Evolutionary conservation across 2,888 invertebrate genomes (phyloP).

Genomic region (Cephus runcator): DNA sequence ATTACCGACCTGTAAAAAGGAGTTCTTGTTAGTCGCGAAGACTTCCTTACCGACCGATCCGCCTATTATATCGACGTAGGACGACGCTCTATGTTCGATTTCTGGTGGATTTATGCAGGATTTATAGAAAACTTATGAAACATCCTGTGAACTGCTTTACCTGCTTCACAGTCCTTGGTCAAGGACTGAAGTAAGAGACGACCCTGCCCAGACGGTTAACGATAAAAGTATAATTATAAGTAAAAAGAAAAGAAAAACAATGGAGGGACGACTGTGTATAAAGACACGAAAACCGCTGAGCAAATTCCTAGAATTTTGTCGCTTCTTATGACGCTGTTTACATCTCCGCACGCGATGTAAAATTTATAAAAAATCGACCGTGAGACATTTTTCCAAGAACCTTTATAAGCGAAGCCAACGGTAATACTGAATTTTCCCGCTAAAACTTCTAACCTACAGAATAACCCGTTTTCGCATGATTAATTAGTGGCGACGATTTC

Average conservation of each 20-base stretch:
- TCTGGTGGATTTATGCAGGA: not conserved
- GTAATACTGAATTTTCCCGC: not conserved
- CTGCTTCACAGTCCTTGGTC: not conserved
- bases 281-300: not conserved
- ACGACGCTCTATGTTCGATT: not conserved
- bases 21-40: not conserved
- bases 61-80: not conserved
- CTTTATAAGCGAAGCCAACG: not conserved
- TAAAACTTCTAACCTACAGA: not conserved
- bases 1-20: not conserved
- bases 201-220: not conserved
- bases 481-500: not conserved
- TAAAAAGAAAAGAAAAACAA: not conserved
- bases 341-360: not conserved
- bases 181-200: not conserved
- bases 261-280: not conserved
- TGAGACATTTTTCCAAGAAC: not conserved
- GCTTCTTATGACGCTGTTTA: not conserved
- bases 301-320: not conserved
- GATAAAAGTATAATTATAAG: not conserved
- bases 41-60: not conserved
- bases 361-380: not conserved
- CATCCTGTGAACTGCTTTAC: not conserved
- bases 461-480: not conserved
- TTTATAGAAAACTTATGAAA: not conserved